Conservation (phyloP, 2,113 vertebrate species). For the Corythoichthys intestinalis region DNA sequence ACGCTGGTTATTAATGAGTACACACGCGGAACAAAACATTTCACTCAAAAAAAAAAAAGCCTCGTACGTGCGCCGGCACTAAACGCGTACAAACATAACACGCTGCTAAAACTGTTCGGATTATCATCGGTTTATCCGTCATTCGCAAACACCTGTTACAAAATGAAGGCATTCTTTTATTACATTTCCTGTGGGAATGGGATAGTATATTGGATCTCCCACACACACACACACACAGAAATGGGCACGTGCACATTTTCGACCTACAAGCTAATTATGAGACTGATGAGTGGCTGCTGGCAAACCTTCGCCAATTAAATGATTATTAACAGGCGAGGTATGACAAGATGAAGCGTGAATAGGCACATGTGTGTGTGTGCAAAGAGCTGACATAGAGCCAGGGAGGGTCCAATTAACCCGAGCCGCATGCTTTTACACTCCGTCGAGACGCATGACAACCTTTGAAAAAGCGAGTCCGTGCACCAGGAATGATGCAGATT, state of each 20-base stretch:
- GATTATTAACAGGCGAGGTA: conserved; percentile 33
- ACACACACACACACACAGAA: conserved; percentile 7
- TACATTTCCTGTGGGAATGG: background rate
- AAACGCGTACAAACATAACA: background rate
- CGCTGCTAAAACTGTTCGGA: background rate
- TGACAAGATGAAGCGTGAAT: conserved; percentile 23
- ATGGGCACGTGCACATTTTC: conserved; percentile 7
- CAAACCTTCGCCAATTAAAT: conserved; percentile 40
- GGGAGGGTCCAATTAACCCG: background rate
- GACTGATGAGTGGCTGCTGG: conserved; percentile 18
- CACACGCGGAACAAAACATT: background rate
- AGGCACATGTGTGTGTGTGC: background rate
- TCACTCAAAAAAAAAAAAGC: background rate
- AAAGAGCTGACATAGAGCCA: background rate
- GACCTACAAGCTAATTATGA: conserved; percentile 40
- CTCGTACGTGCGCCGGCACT: background rate
- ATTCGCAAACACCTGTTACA: background rate
- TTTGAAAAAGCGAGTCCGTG: background rate
- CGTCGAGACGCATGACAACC: background rate
- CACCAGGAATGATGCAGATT: too few relatives aligned
- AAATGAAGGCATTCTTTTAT: background rate
- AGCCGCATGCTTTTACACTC: background rate
- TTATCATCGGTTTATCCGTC: background rate
- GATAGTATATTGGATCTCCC: background rate
- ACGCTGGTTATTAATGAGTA: conserved; percentile 48